phyloP scores from a whole-genome alignment of 2,888 invertebrate genomes.

The Tipula vernalis region DNA sequence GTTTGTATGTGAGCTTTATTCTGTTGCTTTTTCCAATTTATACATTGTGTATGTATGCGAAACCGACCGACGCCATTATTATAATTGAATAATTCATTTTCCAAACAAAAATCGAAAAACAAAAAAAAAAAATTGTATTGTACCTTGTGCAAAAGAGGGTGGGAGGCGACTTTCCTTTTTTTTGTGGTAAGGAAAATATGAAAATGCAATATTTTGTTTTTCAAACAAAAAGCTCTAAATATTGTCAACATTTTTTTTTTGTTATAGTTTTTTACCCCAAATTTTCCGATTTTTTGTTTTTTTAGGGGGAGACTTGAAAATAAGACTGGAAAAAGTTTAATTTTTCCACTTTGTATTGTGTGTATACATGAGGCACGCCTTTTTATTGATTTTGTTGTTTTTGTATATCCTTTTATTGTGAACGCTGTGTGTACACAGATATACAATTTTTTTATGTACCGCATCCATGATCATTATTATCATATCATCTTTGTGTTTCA shows the following conservation, averaged over 20 bases:
- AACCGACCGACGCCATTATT: neutral
- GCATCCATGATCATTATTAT: neutral
- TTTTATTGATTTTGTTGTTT: neutral
- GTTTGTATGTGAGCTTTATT: neutral
- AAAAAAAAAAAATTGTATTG: neutral
- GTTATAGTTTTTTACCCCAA: neutral
- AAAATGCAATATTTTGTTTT: neutral
- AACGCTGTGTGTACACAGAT: neutral
- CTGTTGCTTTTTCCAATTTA: neutral
- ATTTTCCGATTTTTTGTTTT: neutral
- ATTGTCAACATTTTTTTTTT: neutral
- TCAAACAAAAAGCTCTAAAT: neutral
- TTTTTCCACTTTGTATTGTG: neutral
- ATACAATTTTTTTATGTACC: neutral
- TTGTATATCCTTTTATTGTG: neutral
- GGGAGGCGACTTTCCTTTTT: neutral
- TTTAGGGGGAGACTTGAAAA: neutral
- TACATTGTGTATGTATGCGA: neutral
- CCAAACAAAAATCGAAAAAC: neutral
- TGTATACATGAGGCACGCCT: neutral
- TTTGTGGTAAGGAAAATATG: neutral
- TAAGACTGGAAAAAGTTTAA: neutral
- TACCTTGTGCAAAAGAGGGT: neutral
- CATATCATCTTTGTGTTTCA: neutral
- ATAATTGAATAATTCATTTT: neutral